These are phyloP conservation scores for Leptinotarsa peninsularis DNA, from an alignment of 2,888 invertebrate species.

Conservation along the genomic window DNA sequence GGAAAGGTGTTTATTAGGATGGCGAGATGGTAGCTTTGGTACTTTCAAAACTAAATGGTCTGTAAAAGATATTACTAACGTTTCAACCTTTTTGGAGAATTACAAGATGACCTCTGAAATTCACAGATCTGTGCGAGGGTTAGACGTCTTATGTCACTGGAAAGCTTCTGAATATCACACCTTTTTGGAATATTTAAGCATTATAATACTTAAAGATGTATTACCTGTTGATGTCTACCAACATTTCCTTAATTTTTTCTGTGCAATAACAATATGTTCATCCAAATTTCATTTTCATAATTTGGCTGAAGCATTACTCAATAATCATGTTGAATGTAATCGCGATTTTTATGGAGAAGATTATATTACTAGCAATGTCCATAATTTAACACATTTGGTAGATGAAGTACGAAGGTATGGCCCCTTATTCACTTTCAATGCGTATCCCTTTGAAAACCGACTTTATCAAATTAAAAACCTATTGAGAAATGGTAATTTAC, in stretches of 20 bases:
- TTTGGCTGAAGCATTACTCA: constrained; percentile 1
- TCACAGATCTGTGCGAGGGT: constrained; percentile 29
- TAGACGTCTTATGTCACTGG: constrained; percentile 26
- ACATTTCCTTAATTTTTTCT: constrained; percentile 31
- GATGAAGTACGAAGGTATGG: constrained; percentile 38
- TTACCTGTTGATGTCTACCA: constrained; percentile 33
- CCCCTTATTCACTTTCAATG: too few species aligned
- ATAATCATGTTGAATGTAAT: constrained; percentile 7
- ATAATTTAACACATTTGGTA: constrained; percentile 58
- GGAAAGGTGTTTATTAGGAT: constrained; percentile 29
- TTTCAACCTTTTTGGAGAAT: constrained; percentile 27
- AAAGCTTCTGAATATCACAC: constrained; percentile 31
- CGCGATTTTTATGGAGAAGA: constrained; percentile 31
- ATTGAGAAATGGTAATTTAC: too few species aligned
- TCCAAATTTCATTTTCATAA: constrained; percentile 13
- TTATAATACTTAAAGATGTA: constrained; percentile 30
- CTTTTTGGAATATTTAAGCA: constrained; percentile 31
- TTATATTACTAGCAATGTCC: constrained; percentile 36
- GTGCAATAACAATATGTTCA: constrained; percentile 33
- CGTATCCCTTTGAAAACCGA: too few species aligned
- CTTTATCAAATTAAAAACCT: too few species aligned
- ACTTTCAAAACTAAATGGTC: constrained; percentile 30
- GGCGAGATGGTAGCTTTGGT: constrained; percentile 27
- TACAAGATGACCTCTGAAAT: constrained; percentile 34
- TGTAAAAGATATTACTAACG: constrained; percentile 16